phyloP scores from a whole-genome alignment of 2,888 invertebrate genomes.

The Temnothorax rugatulus region DNA sequence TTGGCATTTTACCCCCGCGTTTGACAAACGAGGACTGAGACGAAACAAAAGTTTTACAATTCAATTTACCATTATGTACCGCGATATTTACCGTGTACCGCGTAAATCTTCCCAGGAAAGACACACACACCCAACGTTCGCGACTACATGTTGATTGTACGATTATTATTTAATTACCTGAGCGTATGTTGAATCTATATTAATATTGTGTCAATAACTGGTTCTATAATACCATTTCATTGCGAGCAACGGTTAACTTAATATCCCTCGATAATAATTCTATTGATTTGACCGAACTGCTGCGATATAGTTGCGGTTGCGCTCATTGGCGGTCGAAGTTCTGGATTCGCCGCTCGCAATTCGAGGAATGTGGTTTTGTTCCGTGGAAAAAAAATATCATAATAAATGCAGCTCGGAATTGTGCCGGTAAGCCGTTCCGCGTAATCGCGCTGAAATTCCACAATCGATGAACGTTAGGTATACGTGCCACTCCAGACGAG shows the following conservation, averaged over 20 bases:
- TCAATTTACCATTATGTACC: slow-evolving; percentile 1
- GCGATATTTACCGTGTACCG: neutral
- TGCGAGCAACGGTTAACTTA: neutral
- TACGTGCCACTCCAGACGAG: neutral
- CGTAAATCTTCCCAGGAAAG: neutral
- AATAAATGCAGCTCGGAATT: slow-evolving; percentile 12
- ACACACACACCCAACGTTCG: neutral
- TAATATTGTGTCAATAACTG: slow-evolving; percentile 1
- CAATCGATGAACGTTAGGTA: slow-evolving; percentile 3
- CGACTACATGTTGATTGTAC: neutral
- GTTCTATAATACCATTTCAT: neutral
- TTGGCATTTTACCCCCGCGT: slow-evolving; percentile 6
- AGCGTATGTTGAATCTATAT: neutral
- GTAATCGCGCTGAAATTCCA: slow-evolving; percentile 2
- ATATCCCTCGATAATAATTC: slow-evolving; percentile 12
- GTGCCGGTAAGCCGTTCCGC: neutral
- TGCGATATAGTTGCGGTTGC: neutral
- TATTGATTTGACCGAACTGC: slow-evolving; percentile 36
- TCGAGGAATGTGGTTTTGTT: slow-evolving; percentile 7
- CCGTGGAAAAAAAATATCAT: neutral
- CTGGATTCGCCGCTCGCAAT: neutral
- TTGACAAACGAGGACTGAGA: slow-evolving; percentile 7
- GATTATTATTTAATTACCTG: neutral
- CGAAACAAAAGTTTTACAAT: slow-evolving; percentile 34
- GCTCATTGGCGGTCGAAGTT: slow-evolving; percentile 6